These are phyloP conservation scores for Xenopus petersii DNA, from an alignment of 2,797 vertebrate species.

Conservation along the genomic window DNA sequence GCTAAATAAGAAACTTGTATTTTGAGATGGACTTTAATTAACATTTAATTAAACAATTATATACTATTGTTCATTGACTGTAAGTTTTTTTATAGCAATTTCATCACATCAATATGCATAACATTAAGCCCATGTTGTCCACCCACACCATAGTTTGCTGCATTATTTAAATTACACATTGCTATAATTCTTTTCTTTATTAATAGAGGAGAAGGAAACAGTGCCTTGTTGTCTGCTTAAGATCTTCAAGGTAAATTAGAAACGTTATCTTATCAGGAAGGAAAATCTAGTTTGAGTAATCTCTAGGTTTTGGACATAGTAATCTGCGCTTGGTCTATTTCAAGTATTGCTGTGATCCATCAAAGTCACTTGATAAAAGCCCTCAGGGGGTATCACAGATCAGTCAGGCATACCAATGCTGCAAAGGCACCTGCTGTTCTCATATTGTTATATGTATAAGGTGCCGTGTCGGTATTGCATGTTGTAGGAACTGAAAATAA, in stretches of 20 bases:
- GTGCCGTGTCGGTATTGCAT: conserved; percentile 29
- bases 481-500: conserved; percentile 4
- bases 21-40: too few relatives aligned
- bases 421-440: conserved; percentile 63
- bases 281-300: conserved; percentile 61
- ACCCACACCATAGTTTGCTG: neutral
- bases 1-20: too few relatives aligned
- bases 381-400: conserved; percentile 65
- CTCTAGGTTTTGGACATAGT: conserved; percentile 70
- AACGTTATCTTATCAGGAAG: conserved; percentile 88
- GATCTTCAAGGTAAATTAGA: conserved; percentile 87
- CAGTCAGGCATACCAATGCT: conserved; percentile 64
- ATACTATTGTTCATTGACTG: too few relatives aligned
- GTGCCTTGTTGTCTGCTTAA: neutral
- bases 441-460: conserved; percentile 66
- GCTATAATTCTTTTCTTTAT: neutral
- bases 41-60: too few relatives aligned
- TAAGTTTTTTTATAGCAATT: neutral
- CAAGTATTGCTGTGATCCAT: conserved; percentile 79
- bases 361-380: conserved; percentile 77
- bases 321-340: conserved; percentile 75
- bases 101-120: neutral
- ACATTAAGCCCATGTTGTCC: neutral
- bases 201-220: neutral
- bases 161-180: neutral